These are phyloP conservation scores for Acleris cristana DNA, from an alignment of 2,888 invertebrate species.

Conservation along the genomic window DNA sequence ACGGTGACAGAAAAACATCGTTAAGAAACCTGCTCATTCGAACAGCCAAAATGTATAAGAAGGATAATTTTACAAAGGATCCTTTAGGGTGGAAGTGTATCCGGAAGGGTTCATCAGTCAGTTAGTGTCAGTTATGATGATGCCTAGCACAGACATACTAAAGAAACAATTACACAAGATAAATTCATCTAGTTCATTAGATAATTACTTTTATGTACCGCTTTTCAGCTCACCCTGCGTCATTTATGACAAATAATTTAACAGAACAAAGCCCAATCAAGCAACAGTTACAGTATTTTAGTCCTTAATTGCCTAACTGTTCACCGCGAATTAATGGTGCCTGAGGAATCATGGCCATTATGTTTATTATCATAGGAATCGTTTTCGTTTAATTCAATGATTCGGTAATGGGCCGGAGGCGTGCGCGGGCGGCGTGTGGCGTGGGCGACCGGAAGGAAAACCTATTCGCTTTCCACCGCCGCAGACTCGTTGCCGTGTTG, in stretches of 20 bases:
- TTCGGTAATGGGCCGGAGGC: constrained; percentile 65
- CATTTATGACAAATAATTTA: constrained; percentile 30
- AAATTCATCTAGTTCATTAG: background rate
- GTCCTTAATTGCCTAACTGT: constrained; percentile 37
- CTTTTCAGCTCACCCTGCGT: background rate
- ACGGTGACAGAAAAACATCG: too few relatives aligned
- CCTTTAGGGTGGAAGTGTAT: too few relatives aligned
- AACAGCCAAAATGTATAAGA: too few relatives aligned
- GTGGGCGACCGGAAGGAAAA: constrained; percentile 80
- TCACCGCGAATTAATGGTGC: constrained; percentile 31
- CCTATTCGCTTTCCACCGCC: constrained; percentile 41
- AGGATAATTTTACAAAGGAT: too few relatives aligned
- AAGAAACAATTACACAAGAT: too few relatives aligned
- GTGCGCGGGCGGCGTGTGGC: constrained; percentile 65
- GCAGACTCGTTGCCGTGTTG: constrained; percentile 31
- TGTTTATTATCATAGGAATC: constrained; percentile 60
- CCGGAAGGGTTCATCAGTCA: too few relatives aligned
- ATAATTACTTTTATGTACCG: background rate
- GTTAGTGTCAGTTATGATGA: too few relatives aligned
- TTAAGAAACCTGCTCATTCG: too few relatives aligned
- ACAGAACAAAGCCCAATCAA: constrained; percentile 30
- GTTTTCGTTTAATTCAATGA: constrained; percentile 64
- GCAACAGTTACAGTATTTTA: constrained; percentile 30
- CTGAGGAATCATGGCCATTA: constrained; percentile 28
- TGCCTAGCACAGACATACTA: too few relatives aligned